phyloP scores from a whole-genome alignment of 2,113 vertebrate genomes.

The Haliaeetus leucogaster region DNA sequence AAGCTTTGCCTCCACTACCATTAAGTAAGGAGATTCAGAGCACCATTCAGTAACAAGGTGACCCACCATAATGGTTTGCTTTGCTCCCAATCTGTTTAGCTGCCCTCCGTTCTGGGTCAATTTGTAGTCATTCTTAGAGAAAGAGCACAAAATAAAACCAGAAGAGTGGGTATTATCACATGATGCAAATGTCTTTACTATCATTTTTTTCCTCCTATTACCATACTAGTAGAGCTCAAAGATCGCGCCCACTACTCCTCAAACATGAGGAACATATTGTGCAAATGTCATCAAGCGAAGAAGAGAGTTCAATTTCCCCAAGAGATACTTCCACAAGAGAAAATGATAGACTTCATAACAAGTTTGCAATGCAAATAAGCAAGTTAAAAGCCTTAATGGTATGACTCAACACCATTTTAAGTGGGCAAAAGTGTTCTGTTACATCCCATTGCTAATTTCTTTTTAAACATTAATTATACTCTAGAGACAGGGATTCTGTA shows the following conservation, averaged over 20 bases:
- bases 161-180: background rate
- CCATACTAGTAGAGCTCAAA: background rate
- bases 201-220: background rate
- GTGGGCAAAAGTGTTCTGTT: conserved; percentile 28
- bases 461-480: conserved; percentile 16
- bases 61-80: background rate
- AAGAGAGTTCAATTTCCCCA: conserved; percentile 16
- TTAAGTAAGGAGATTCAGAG: background rate
- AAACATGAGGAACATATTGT: background rate
- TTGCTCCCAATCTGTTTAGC: background rate
- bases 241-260: background rate
- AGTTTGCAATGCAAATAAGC: conserved; percentile 38
- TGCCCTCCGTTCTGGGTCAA: background rate
- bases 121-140: background rate
- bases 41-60: background rate
- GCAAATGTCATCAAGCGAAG: conserved; percentile 3
- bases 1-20: background rate
- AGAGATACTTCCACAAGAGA: conserved; percentile 18
- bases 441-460: conserved; percentile 1
- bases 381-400: conserved; percentile 42
- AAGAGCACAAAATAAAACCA: background rate
- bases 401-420: conserved; percentile 42
- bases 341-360: conserved; percentile 32
- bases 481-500: background rate
- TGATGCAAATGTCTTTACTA: background rate